These are phyloP conservation scores for Bujurquina vittata DNA, from an alignment of 2,113 vertebrate genomes.

Conservation along the genomic window DNA sequence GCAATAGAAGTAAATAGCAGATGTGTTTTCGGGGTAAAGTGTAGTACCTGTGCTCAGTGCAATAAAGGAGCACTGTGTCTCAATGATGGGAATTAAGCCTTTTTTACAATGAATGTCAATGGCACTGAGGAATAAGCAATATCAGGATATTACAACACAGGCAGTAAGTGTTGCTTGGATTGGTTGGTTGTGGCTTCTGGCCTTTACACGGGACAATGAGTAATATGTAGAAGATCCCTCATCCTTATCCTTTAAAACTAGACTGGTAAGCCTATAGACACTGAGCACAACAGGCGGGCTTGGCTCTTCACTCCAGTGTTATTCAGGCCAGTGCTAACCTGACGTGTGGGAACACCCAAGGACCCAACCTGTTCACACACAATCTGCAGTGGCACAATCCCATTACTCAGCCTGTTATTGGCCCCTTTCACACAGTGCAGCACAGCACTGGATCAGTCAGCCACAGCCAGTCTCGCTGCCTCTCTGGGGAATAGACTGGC, in stretches of 20 bases:
- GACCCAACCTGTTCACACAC: conserved; percentile 74
- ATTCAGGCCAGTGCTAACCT: conserved; percentile 61
- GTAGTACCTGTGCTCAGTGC: not conserved
- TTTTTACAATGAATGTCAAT: not conserved
- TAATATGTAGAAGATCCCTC: conserved; percentile 3
- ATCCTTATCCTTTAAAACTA: conserved; percentile 2
- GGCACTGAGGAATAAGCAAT: not conserved
- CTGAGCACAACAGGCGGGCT: conserved; percentile 34
- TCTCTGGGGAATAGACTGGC: conserved; percentile 68
- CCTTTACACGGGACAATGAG: not conserved
- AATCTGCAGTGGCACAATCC: conserved; percentile 76
- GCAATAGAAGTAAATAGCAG: not conserved
- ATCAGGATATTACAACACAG: not conserved
- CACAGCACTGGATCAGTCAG: conserved; percentile 71
- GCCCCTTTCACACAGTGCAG: conserved; percentile 71
- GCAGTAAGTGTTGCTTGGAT: not conserved
- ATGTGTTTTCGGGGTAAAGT: not conserved
- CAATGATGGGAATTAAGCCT: not conserved
- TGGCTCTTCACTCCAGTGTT: conserved; percentile 29
- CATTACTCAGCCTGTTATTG: conserved; percentile 78
- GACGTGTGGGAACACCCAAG: conserved; percentile 68
- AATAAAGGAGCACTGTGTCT: not conserved
- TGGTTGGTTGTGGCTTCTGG: not conserved
- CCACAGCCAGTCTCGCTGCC: conserved; percentile 58
- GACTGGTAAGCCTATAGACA: conserved; percentile 1